These are phyloP conservation scores for Microplitis deprimator DNA, from an alignment of 2,888 invertebrate species.

Conservation along the genomic window DNA sequence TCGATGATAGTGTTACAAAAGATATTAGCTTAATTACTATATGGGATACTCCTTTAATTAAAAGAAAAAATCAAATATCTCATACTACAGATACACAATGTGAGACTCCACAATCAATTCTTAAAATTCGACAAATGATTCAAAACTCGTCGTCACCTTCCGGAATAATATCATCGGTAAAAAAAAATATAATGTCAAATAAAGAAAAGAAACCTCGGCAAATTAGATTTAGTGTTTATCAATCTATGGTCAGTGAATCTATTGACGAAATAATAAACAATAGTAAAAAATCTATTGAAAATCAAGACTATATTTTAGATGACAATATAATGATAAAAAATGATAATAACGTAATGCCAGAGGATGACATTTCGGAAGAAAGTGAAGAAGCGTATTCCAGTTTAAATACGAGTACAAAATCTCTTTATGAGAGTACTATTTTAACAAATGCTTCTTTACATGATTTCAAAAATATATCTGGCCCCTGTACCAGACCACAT, in stretches of 20 bases:
- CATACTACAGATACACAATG: conserved; percentile 28
- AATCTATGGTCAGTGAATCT: conserved; percentile 42
- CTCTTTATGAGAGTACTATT: conserved; percentile 52
- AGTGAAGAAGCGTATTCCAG: conserved; percentile 53
- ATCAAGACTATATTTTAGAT: conserved; percentile 32
- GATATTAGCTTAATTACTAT: conserved; percentile 50
- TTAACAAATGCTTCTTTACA: conserved; percentile 49
- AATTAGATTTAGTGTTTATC: conserved; percentile 65
- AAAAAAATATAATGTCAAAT: conserved; percentile 41
- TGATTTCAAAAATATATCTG: conserved; percentile 46
- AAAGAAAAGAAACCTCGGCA: conserved; percentile 57
- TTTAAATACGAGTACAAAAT: conserved; percentile 50
- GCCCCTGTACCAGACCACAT: conserved; percentile 61
- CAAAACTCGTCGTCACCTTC: conserved; percentile 57
- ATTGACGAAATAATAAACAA: neutral
- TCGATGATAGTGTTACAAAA: conserved; percentile 17
- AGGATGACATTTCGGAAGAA: conserved; percentile 25
- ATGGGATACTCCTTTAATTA: conserved; percentile 64
- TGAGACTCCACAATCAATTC: conserved; percentile 67
- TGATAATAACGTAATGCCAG: conserved; percentile 26
- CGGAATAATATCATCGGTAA: conserved; percentile 8
- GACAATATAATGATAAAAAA: conserved; percentile 5
- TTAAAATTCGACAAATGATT: conserved; percentile 66
- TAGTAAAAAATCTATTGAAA: neutral
- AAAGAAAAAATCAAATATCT: conserved; percentile 55